Evolutionary conservation across 2,113 vertebrate species (phyloP), one percentile per base, ranked within the genome.

Genomic region (Oceanodroma tethys): DNA sequence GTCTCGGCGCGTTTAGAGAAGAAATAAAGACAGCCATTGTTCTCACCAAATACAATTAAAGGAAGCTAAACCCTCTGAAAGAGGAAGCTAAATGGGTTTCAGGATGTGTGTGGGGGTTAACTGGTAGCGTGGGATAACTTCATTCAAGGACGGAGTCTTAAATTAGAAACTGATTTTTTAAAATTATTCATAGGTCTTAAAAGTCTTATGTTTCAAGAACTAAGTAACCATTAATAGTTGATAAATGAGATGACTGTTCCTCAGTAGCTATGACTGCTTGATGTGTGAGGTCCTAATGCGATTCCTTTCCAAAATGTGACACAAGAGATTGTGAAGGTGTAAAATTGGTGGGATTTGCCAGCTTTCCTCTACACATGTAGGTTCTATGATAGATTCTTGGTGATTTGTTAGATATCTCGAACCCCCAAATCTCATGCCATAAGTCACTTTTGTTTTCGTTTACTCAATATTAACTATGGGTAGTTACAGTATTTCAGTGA

Each of bases 91-190:
- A 1, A 30, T 6, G 9, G 8, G 13, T 30, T 81, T 75, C 59
- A 38, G 83, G 15, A 32, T 8, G 23, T 29, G 32, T 0, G 0
- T 8, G 16, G 2, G 32, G 13, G 8, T 38, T 48, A 58, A 10
- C 30, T 40, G 26, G 11, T 68, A 18, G 53, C 2, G 0, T 36
- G n/a, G 38, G 23, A 15, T 59, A 76, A 22, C 15, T 38, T 87
- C 13, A 21, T 47, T 34, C 27, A 73, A 73, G 2, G 7, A 45
- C n/a, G 25, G 20, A 30, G 25, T 34, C 18, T 82, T 74, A 65
- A 65, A 79, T 65, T 16, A 56, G 40, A 25, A 67, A 48, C 26
- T 25, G 6, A 4, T 6, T 15, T 63, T 17, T 9, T 1, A 17
- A 60, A 60, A 18, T 13, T 76, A 26, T 20, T 71, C 22, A 42